Percentiles rank a stretch among this genome's conserved stretches.
phyloP scores from a whole-genome alignment of 1,140 invertebrate genomes.

The Drosophila lowei region DNA sequence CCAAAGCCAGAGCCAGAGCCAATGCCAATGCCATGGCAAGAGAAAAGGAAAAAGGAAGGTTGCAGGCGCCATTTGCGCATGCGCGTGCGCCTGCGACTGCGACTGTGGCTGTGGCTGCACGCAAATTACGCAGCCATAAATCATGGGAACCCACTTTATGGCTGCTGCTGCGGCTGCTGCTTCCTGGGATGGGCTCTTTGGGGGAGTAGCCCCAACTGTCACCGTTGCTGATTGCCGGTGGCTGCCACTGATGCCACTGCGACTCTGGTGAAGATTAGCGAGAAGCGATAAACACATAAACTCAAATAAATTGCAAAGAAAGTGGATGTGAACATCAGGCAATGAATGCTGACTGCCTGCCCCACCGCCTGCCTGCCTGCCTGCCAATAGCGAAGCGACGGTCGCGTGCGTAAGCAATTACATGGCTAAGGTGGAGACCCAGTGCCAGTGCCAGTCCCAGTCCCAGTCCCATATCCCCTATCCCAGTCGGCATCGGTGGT shows the following conservation, averaged over 20 bases:
- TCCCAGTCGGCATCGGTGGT: no score
- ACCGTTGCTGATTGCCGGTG: conserved; percentile 66
- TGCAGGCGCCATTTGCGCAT: conserved; percentile 73
- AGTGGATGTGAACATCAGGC: conserved; percentile 58
- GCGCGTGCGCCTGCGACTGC: conserved; percentile 14
- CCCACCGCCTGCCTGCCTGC: background rate
- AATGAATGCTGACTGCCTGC: conserved; percentile 9
- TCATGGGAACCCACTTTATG: conserved; percentile 51
- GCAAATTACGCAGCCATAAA: conserved; percentile 79
- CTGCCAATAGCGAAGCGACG: conserved; percentile 13
- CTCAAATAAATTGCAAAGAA: conserved; percentile 76
- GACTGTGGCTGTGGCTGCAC: conserved; percentile 10
- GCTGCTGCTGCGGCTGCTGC: conserved; percentile 30
- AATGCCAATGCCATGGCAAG: no score
- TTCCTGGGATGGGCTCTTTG: conserved; percentile 39
- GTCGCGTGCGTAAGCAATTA: conserved; percentile 76
- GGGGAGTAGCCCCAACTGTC: conserved; percentile 75
- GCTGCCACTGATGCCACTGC: conserved; percentile 33
- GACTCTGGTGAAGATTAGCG: conserved; percentile 55
- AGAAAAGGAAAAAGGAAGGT: conserved; percentile 16
- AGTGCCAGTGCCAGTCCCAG: no score
- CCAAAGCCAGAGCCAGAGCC: background rate
- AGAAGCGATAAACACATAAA: conserved; percentile 72
- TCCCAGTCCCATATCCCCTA: no score
- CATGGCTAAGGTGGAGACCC: conserved; percentile 3